Evolutionary conservation across 2,888 invertebrate genomes (phyloP), one percentile per base, ranked within the genome.

Genomic region (Venustoraphidia nigricollis): DNA sequence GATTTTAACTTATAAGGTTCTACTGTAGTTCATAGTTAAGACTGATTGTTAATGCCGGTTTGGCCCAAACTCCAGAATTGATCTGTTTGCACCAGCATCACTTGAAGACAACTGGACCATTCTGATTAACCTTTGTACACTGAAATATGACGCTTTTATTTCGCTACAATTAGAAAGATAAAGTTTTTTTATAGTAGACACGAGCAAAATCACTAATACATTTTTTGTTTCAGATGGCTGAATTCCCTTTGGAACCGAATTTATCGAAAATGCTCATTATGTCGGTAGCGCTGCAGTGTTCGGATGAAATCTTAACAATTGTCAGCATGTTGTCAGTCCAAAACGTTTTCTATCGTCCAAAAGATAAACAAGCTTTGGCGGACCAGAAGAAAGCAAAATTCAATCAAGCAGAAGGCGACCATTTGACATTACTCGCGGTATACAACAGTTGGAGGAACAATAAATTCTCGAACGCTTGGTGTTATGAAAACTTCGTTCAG

Each of bases 371-470:
- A 63, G 92, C 95, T 0, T 66, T 95, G 37, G 98, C 98, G 0
- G 98, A 98, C 69, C 95, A 97, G 69, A 95, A 96, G 66, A 98
- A 98, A 62, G 96, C 97, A 0, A 97, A 97, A 69, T 99, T 98
- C 66, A 97, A 98, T 68, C 98, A 99, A 66, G 77, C 93, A 0
- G 98, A 98, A 66, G 98, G 98, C 1, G 98, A 99, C 66, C 98
- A 98, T 68, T 69, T 98, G 40, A 98, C 98, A 0, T 68, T 98
- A 27, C 67, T 98, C n/a, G 93, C 97, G 0, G 98, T 99, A 5
- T 98, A 95, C 65, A 98, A 98, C 64, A 94, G 96, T 45, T 99
- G 98, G 98, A 88, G 93, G 60, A 96, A 96, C 64, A 97, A 97
- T 63, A 96, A 97, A 68, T 97, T 97, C 66, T 94, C 94, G 0